phyloP scores from a whole-genome alignment of 2,797 vertebrate genomes.

The Netta rufina region DNA sequence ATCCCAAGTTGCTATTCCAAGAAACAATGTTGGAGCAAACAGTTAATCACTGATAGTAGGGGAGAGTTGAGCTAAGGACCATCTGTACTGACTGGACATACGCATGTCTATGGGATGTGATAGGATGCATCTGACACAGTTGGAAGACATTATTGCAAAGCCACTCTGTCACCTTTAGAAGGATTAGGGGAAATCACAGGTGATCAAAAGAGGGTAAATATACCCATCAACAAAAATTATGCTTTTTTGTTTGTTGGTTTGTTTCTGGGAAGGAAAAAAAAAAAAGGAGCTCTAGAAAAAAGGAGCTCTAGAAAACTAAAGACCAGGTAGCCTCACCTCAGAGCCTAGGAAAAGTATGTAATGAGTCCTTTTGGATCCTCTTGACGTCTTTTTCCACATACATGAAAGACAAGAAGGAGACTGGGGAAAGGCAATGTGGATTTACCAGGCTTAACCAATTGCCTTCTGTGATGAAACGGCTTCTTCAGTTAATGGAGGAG shows the following conservation, averaged over 20 bases:
- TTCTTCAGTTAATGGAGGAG: neutral
- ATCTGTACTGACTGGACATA: neutral
- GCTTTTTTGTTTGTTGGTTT: too few relatives aligned
- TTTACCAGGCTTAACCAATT: neutral
- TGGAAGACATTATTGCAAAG: neutral
- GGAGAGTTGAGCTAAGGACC: neutral
- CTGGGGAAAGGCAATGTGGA: neutral
- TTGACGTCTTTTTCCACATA: neutral
- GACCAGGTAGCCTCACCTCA: neutral
- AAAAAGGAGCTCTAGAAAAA: neutral
- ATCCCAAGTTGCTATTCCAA: neutral
- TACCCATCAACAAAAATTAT: neutral
- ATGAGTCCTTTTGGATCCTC: accelerated
- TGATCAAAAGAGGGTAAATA: neutral
- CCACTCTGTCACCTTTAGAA: neutral
- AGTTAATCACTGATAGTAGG: neutral
- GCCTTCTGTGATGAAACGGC: neutral
- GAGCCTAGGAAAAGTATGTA: neutral
- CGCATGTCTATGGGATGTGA: neutral
- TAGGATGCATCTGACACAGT: neutral
- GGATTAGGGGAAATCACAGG: neutral
- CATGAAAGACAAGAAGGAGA: neutral
- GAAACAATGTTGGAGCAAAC: neutral
- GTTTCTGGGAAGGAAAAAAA: too few relatives aligned
- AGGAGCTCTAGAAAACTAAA: neutral